Conservation (phyloP, 2,113 vertebrate species). For the Pogona vitticeps region DNA sequence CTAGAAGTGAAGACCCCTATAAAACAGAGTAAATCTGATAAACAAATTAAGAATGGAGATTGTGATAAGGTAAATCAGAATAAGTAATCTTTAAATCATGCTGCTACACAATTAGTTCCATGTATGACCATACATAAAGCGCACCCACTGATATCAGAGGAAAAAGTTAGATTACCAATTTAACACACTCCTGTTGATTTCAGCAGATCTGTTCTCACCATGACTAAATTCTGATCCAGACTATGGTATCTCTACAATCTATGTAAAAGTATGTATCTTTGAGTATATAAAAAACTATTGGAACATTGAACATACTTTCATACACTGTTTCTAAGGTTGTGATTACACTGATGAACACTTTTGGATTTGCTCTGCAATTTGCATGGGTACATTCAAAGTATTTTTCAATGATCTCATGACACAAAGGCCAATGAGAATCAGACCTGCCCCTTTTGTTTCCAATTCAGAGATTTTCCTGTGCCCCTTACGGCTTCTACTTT, state of each 20-base stretch:
- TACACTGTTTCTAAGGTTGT: background rate
- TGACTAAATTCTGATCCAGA: background rate
- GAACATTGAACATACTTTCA: background rate
- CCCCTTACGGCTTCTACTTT: no score
- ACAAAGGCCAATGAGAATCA: no score
- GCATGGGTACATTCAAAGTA: no score
- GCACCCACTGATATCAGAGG: background rate
- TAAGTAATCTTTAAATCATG: background rate
- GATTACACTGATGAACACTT: no score
- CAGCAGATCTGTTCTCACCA: background rate
- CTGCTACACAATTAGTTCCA: background rate
- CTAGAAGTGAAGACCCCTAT: conserved; percentile 93
- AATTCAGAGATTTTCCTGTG: no score
- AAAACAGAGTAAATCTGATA: conserved; percentile 91
- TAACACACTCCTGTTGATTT: background rate
- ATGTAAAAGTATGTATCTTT: background rate
- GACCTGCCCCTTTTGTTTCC: no score
- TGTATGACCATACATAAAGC: background rate
- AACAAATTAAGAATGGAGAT: conserved; percentile 88
- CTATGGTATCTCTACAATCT: background rate
- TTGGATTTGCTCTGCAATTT: no score
- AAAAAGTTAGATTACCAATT: background rate
- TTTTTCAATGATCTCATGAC: no score
- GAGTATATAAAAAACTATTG: background rate
- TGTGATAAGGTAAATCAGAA: conserved; percentile 90